Conservation (phyloP, 1,140 invertebrate genomes). For the Himalopsyche phryganea region DNA sequence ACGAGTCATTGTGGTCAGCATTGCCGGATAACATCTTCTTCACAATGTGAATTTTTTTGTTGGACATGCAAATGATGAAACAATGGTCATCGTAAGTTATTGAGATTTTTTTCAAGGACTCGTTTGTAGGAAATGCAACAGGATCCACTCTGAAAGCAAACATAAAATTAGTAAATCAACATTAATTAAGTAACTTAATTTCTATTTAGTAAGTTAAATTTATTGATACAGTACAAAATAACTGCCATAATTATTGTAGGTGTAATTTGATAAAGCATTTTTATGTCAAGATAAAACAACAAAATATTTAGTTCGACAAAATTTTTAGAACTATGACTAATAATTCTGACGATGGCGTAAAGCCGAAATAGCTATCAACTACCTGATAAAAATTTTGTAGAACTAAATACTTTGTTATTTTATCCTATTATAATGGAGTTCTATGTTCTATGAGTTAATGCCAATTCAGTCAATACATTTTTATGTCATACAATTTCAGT, state of each 20-base stretch:
- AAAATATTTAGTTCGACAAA: no score
- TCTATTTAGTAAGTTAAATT: background rate
- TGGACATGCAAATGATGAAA: conserved; percentile 82
- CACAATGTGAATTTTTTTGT: conserved; percentile 77
- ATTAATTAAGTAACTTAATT: no score
- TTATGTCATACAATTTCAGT: no score
- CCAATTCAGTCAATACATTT: no score
- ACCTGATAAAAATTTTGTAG: no score
- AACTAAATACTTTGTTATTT: no score
- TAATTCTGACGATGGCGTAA: no score
- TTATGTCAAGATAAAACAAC: background rate
- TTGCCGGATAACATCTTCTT: conserved; percentile 52
- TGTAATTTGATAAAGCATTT: background rate
- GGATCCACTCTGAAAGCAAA: conserved; percentile 59
- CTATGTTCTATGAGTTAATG: background rate
- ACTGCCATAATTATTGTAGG: no score
- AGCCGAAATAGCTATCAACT: no score
- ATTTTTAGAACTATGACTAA: no score
- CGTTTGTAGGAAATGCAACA: conserved; percentile 60
- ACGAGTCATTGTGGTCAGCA: conserved; percentile 12
- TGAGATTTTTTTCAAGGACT: conserved; percentile 73
- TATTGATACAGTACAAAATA: background rate
- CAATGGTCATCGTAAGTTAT: conserved; percentile 77
- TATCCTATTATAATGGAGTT: no score
- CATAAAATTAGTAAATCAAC: conserved; percentile 13